Base-by-base conservation (phyloP, 2,797 vertebrate genomes). In the Notolepis coatsorum region DNA sequence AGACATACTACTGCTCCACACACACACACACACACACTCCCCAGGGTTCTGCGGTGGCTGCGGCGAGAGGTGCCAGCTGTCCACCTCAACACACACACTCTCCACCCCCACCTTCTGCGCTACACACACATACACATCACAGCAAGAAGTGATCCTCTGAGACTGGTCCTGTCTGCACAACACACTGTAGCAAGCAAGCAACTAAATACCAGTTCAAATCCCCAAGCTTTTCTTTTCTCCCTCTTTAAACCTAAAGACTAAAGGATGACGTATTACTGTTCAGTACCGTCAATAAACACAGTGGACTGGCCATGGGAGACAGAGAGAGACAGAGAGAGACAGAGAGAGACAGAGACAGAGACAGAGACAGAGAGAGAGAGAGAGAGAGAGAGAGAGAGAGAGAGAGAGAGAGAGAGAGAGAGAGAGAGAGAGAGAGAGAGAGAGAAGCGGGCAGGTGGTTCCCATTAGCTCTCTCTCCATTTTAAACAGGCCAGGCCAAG, bases 381-480 rank as follows among this genome's bases (percentile, higher is more conserved):
- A 73, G 53, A 49, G 58, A 31, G 25, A 43, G 18, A 21, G 41
- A 23, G 30, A 69, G 51, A 42, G n/a, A n/a, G n/a, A n/a, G n/a
- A n/a, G n/a, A n/a, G n/a, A n/a, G n/a, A n/a, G n/a, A n/a, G n/a
- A n/a, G 23, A 56, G 38, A 51, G 15, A 31, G 53, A 33, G 28
- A 37, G n/a, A 10, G 28, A 20, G 27, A 8, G 10, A 17, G 12
- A 17, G 49, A 8, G 31, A 13, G 50, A n/a, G 31, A 7, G 2
- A 18, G 25, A 8, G n/a, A 8, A 9, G 21, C 21, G 7, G 42
- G 28, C 28, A 55, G 65, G 65, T 71, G 75, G 73, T 79, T 77
- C 79, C 70, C 54, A 84, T 79, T 76, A 75, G 68, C 61, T 67
- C 58, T 75, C 46, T 81, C 67, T 81, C 77, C 75, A 88, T 88